Conservation (phyloP, 1,140 invertebrate species). For the Bacillus rossius region DNA sequence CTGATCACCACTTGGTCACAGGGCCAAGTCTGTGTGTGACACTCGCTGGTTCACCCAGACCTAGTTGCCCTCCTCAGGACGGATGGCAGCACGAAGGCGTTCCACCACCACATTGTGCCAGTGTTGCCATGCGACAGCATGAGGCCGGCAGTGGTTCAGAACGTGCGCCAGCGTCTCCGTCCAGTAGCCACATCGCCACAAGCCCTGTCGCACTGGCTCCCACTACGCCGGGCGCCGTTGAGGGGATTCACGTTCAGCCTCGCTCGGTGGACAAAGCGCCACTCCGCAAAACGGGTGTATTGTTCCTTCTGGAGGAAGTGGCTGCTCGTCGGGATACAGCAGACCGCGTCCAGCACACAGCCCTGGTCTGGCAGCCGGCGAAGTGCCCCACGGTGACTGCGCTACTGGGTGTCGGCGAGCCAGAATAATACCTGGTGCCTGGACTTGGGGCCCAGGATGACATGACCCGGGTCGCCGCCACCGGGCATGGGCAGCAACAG, state of each 20-base stretch:
- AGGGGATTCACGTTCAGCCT: constrained; percentile 33
- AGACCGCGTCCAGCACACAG: constrained; percentile 20
- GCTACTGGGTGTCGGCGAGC: no score
- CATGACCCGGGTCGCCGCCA: no score
- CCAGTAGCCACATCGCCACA: constrained; percentile 18
- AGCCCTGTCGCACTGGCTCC: no score
- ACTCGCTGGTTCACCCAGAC: neutral
- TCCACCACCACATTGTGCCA: neutral
- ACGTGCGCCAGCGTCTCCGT: constrained; percentile 25
- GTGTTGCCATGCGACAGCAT: neutral
- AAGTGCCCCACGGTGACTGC: no score
- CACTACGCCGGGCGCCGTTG: constrained; percentile 25
- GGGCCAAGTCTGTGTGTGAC: no score
- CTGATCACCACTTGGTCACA: neutral
- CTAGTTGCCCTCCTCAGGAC: constrained; percentile 6
- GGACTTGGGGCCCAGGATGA: no score
- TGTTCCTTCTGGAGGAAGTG: constrained; percentile 29
- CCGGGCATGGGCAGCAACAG: no score
- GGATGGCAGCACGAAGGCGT: constrained; percentile 1
- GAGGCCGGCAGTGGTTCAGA: neutral
- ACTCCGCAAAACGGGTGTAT: constrained; percentile 34
- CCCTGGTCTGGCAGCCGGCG: constrained; percentile 23
- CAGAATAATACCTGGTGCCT: no score
- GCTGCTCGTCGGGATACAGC: constrained; percentile 7
- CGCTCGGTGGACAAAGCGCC: constrained; percentile 39